phyloP scores from a whole-genome alignment of 2,797 vertebrate species.

The Pterois miles region DNA sequence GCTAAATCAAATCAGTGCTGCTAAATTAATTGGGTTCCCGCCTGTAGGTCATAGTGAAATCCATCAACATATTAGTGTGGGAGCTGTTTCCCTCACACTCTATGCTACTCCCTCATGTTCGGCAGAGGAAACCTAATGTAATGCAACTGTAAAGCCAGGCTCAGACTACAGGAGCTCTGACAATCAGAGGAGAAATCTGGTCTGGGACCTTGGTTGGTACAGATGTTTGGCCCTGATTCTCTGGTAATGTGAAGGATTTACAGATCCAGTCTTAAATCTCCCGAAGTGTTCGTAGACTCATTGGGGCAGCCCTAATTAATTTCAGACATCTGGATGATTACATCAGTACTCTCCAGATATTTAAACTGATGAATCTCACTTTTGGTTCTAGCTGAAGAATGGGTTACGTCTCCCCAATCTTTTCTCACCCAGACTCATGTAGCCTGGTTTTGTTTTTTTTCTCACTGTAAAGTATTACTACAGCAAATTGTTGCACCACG shows the following conservation, averaged over 20 bases:
- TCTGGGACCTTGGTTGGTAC: neutral
- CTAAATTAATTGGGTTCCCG: slow-evolving; percentile 48
- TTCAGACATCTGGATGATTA: neutral
- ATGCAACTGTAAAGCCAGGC: slow-evolving; percentile 6
- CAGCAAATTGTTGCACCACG: neutral
- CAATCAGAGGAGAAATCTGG: neutral
- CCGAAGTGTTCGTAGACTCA: neutral
- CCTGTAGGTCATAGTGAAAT: slow-evolving; percentile 48
- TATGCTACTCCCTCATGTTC: slow-evolving; percentile 22
- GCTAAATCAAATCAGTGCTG: slow-evolving; percentile 45
- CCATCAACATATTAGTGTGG: slow-evolving; percentile 46
- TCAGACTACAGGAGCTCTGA: neutral
- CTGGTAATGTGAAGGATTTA: neutral
- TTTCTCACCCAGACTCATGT: neutral
- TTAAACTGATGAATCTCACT: too few relatives aligned
- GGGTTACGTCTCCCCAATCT: too few relatives aligned
- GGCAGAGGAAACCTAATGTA: slow-evolving; percentile 33
- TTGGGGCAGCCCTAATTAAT: neutral
- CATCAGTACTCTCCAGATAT: neutral
- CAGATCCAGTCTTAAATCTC: neutral
- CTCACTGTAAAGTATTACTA: neutral
- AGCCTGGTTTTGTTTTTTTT: neutral
- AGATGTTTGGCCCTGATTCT: too few relatives aligned
- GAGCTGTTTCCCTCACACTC: slow-evolving; percentile 19
- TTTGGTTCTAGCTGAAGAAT: too few relatives aligned